These are phyloP conservation scores for Podarcis cretensis DNA, from an alignment of 2,113 vertebrate genomes.

Conservation along the genomic window DNA sequence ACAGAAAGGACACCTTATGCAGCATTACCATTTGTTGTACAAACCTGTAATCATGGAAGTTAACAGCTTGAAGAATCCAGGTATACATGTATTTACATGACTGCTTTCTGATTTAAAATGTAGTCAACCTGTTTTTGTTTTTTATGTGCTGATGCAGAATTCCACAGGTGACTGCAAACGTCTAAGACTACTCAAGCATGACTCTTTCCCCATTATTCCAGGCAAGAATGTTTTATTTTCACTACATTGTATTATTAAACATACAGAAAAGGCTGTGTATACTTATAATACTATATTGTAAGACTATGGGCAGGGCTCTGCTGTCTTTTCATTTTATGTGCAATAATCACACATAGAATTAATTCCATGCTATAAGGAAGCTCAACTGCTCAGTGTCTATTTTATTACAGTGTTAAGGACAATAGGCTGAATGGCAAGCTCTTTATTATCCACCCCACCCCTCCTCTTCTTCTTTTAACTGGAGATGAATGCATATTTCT, in stretches of 20 bases:
- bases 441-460: neutral
- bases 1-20: neutral
- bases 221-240: neutral
- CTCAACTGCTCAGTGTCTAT: neutral
- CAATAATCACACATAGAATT: neutral
- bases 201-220: neutral
- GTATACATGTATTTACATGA: neutral
- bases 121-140: neutral
- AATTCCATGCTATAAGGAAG: neutral
- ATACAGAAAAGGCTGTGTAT: neutral
- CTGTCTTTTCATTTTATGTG: neutral
- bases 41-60: neutral
- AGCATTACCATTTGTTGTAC: neutral
- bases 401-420: neutral
- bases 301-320: neutral
- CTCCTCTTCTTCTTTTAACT: neutral
- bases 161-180: neutral
- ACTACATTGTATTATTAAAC: neutral
- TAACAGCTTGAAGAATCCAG: neutral
- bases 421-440: neutral
- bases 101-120: neutral
- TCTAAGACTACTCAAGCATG: neutral
- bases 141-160: neutral
- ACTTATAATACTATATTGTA: neutral
- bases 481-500: neutral